Conservation (phyloP, 2,113 vertebrate species). For the Gavialis gangeticus region DNA sequence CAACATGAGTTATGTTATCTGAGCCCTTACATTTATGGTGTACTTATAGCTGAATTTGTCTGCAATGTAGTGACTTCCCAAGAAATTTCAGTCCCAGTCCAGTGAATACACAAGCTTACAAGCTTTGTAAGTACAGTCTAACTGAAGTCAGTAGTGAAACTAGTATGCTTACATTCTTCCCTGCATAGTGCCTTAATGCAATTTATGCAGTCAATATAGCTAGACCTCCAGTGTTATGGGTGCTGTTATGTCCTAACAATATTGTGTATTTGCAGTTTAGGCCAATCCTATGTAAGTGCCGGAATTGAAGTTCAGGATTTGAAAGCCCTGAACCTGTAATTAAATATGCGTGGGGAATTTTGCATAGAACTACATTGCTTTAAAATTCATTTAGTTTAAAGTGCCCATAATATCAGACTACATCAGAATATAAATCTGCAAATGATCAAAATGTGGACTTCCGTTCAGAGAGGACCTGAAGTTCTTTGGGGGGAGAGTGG, state of each 20-base stretch:
- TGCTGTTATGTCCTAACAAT: background rate
- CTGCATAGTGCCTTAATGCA: slow-evolving; percentile 17
- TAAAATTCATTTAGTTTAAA: background rate
- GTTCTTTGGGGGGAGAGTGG: no score
- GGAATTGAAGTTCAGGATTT: background rate
- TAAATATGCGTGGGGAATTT: background rate
- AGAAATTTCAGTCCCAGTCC: slow-evolving; percentile 9
- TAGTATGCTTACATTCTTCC: slow-evolving; percentile 35
- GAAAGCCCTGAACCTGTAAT: background rate
- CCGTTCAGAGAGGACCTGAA: background rate
- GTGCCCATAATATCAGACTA: background rate
- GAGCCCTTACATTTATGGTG: background rate
- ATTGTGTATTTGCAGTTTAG: background rate
- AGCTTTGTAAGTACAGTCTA: slow-evolving; percentile 4
- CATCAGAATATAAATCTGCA: background rate
- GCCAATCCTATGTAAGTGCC: background rate
- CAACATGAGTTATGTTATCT: background rate
- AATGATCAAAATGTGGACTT: background rate
- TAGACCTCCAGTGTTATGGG: background rate
- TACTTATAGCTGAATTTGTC: background rate
- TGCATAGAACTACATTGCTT: background rate
- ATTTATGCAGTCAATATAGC: background rate
- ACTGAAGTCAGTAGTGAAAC: slow-evolving; percentile 41
- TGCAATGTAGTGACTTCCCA: slow-evolving; percentile 28
- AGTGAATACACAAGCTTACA: slow-evolving; percentile 4